These are phyloP conservation scores for Colaptes auratus DNA, from an alignment of 2,113 vertebrate genomes.

Conservation along the genomic window DNA sequence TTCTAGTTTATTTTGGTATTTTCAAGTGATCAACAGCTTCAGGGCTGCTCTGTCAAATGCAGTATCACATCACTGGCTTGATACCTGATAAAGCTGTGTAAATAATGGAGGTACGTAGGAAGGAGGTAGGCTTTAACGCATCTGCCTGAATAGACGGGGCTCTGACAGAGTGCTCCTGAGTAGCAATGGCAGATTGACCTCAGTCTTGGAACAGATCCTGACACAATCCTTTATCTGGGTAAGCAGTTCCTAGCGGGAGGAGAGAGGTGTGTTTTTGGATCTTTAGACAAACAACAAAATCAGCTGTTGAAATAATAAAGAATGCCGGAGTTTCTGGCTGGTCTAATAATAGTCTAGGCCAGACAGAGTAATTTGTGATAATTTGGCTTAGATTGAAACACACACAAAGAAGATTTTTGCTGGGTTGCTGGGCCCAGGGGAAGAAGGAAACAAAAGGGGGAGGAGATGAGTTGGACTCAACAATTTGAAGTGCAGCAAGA, in stretches of 20 bases:
- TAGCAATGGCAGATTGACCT: not conserved
- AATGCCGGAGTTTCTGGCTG: conserved; percentile 13
- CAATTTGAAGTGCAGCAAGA: not conserved
- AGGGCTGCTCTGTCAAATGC: not conserved
- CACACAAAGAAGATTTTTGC: not conserved
- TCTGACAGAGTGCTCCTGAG: not conserved
- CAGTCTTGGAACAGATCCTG: not conserved
- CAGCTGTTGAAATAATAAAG: conserved; percentile 56
- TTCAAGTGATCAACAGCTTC: conserved; percentile 13
- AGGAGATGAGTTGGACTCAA: not conserved
- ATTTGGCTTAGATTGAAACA: conserved; percentile 32
- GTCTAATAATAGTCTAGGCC: conserved; percentile 47
- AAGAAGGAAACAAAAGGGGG: not conserved
- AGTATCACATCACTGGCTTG: not conserved
- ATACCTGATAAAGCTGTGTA: not conserved
- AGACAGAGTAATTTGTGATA: not conserved
- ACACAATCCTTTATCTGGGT: not conserved
- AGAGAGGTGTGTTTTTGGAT: not conserved
- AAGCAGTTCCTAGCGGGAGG: not conserved
- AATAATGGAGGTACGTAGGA: not conserved
- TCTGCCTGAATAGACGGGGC: not conserved
- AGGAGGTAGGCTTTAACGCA: not conserved
- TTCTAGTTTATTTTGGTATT: conserved; percentile 4
- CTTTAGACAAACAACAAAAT: conserved; percentile 18
- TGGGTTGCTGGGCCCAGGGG: not conserved